Evolutionary conservation across 2,797 vertebrate species (phyloP).

Genomic region (Liparis tanakae): DNA sequence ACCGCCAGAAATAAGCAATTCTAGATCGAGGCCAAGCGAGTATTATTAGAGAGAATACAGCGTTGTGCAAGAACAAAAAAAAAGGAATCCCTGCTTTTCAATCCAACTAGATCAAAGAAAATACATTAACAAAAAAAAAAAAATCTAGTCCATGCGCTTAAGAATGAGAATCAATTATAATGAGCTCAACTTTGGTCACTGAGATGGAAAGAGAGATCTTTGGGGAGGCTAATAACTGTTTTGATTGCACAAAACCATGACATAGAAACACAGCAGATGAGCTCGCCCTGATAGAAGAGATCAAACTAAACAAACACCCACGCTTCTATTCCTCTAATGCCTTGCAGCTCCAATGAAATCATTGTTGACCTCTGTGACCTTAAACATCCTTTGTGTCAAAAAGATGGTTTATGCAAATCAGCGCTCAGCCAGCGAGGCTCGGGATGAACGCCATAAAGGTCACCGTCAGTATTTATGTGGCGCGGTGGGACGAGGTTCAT

Average conservation of each 20-base stretch:
- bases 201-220: conserved; percentile 17
- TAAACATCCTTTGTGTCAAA: conserved; percentile 33
- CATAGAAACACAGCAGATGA: conserved; percentile 2
- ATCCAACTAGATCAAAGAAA: conserved; percentile 32
- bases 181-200: conserved; percentile 36
- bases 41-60: conserved; percentile 41
- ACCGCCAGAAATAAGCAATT: conserved; percentile 43
- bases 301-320: background rate
- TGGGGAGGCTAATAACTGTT: conserved; percentile 21
- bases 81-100: conserved; percentile 31
- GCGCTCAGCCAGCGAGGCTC: background rate
- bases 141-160: conserved; percentile 2
- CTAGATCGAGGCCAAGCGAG: conserved; percentile 48
- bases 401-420: conserved; percentile 67
- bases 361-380: conserved; percentile 38
- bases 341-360: conserved; percentile 38
- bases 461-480: conserved; percentile 61
- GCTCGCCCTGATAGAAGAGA: background rate
- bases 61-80: conserved; percentile 22
- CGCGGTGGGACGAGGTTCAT: conserved; percentile 46
- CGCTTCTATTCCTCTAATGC: background rate
- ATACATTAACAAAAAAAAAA: background rate
- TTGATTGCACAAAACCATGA: conserved; percentile 32
- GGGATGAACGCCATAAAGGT: conserved; percentile 58
- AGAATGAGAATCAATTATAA: conserved; percentile 15